phyloP scores from a whole-genome alignment of 2,888 invertebrate species.

The Notodonta ziczac region DNA sequence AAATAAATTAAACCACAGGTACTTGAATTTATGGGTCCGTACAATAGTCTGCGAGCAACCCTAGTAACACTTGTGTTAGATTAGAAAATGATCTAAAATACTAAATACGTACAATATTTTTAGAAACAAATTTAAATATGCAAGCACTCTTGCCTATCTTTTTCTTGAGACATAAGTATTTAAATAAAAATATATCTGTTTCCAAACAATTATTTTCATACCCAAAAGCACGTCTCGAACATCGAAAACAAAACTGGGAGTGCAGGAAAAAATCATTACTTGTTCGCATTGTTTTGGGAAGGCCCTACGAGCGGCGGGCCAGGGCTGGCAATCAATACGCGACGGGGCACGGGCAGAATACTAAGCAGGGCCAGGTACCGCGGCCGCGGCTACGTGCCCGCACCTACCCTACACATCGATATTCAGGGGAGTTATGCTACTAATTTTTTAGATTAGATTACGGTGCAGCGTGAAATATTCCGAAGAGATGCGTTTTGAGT shows the following conservation, averaged over 20 bases:
- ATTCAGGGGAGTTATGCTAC: constrained; percentile 36
- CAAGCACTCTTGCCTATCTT: not conserved
- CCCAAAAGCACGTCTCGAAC: constrained; percentile 38
- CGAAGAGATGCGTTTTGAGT: not conserved
- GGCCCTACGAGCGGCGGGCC: constrained; percentile 49
- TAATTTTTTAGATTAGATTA: constrained; percentile 40
- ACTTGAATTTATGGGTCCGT: too few relatives aligned
- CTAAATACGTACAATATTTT: too few relatives aligned
- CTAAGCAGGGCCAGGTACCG: constrained; percentile 75
- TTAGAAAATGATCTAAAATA: too few relatives aligned
- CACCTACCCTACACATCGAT: constrained; percentile 36
- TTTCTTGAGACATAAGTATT: too few relatives aligned
- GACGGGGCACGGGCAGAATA: constrained; percentile 85
- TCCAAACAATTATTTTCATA: not conserved
- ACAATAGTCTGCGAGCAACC: too few relatives aligned
- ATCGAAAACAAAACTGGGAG: constrained; percentile 43
- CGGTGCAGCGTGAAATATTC: constrained; percentile 17
- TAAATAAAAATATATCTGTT: too few relatives aligned
- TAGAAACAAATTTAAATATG: not conserved
- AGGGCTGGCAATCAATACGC: constrained; percentile 87
- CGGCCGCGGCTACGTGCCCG: constrained; percentile 45
- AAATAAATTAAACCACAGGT: too few relatives aligned
- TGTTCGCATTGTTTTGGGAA: constrained; percentile 77
- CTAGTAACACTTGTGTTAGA: too few relatives aligned
- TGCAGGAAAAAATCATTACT: constrained; percentile 45